Base-by-base conservation (phyloP, 2,113 vertebrate genomes). In the Bufo gargarizans region DNA sequence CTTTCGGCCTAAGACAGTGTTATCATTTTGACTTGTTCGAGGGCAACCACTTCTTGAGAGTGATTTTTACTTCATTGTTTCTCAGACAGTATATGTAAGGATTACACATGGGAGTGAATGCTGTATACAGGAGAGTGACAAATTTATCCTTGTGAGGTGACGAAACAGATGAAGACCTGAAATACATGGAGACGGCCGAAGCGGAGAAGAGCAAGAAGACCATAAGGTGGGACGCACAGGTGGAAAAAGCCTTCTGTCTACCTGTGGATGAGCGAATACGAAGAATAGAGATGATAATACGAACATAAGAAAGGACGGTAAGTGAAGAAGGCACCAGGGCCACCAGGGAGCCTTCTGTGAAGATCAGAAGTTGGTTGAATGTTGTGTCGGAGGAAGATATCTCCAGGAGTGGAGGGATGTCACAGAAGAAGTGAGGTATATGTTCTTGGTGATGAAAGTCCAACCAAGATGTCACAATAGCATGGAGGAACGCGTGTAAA, bases 81-180 rank as follows among this genome's bases (percentile, higher is more conserved):
- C 89, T 53, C 8, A 90, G 65, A 14, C 86, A 84, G 12, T 90
- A 90, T 43, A 90, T 90, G n/a, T 80, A 90, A 7, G 89, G 89
- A 8, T 90, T 90, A 5, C 61, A 74, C 77, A 88, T 76, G 14
- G 89, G 86, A 17, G 82, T 84, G 4, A 90, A 47, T 17, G 89
- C 77, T 0, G 89, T 88, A 43, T 87, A 87, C 86, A 87, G 80
- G 61, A 87, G 77, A 10, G 86, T 80, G 14, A 87, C 63, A 63
- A 53, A 49, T 87, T 67, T 79, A 7, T 63, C 61, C 20, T 71
- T 80, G 6, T 56, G 19, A 20, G n/a, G 59, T 65, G 50, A 81
- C 6, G 14, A 79, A 13, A 12, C 63, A 2, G 77, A 56, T 8
- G 63, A 58, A 19, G 77, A 77, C 45, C 33, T 69, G 6, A 87